These are phyloP conservation scores for Potamarius usumacintae DNA, from an alignment of 2,113 vertebrate genomes.

Conservation along the genomic window DNA sequence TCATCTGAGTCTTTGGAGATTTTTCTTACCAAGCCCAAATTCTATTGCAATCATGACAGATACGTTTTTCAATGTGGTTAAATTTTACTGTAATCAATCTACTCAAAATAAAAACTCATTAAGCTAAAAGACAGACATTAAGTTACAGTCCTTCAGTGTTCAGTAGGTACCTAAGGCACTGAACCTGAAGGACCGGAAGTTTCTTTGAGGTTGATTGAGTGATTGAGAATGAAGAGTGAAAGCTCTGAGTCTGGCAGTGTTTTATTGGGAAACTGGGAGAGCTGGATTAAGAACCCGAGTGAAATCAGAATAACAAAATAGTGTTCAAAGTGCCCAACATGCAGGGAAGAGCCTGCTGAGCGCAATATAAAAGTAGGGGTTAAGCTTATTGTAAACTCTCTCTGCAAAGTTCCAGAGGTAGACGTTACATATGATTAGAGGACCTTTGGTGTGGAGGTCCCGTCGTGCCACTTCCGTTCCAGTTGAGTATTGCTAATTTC, in stretches of 20 bases:
- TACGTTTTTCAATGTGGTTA: background rate
- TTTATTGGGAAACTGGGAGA: conserved; percentile 56
- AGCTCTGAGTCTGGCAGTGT: conserved; percentile 46
- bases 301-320: conserved; percentile 78
- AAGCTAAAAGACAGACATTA: conserved; percentile 3
- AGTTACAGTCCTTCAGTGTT: conserved; percentile 22
- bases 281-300: conserved; percentile 75
- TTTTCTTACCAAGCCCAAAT: background rate
- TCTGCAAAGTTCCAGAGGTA: conserved; percentile 75
- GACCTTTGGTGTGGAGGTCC: conserved; percentile 73
- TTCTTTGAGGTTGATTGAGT: conserved; percentile 38
- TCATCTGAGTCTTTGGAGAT: conserved; percentile 51
- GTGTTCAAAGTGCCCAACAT: conserved; percentile 80
- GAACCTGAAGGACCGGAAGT: conserved; percentile 25
- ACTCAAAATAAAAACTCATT: background rate
- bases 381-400: conserved; percentile 84
- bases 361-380: conserved; percentile 80
- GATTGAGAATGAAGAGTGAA: conserved; percentile 41
- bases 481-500: conserved; percentile 80
- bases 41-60: background rate
- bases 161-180: conserved; percentile 17
- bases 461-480: conserved; percentile 78
- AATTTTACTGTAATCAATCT: background rate
- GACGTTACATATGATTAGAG: conserved; percentile 77
- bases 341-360: conserved; percentile 79